Evolutionary conservation across 2,113 vertebrate species (phyloP).

Genomic region (Pygoscelis antarcticus): DNA sequence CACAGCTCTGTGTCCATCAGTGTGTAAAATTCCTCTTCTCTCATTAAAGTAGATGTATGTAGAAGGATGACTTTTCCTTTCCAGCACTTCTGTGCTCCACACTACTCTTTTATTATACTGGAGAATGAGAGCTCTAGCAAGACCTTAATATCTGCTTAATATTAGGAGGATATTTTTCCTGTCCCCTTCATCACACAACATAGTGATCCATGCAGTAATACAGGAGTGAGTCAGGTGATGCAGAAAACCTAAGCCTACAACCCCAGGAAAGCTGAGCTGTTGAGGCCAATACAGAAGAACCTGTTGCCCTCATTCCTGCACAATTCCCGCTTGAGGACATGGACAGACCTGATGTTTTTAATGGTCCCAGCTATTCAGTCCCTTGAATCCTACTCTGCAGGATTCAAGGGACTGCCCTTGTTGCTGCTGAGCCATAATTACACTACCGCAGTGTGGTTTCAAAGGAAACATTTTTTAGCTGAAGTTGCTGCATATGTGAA

Average conservation of each 20-base stretch:
- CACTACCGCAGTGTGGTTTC: rapidly evolving
- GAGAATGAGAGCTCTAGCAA: background rate
- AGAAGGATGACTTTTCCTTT: background rate
- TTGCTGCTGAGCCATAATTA: background rate
- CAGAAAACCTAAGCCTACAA: background rate
- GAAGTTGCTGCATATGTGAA: background rate
- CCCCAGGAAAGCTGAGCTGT: background rate
- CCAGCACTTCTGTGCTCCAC: background rate
- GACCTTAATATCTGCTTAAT: background rate
- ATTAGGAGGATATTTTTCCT: background rate
- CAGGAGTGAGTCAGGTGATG: background rate
- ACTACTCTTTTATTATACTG: background rate
- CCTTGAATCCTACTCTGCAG: background rate
- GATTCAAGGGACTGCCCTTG: background rate
- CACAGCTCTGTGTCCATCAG: background rate
- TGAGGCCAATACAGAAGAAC: background rate
- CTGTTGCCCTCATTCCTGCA: background rate
- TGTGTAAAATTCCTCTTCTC: background rate
- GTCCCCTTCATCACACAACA: background rate
- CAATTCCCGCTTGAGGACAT: background rate
- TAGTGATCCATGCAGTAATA: background rate
- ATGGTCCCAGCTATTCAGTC: background rate
- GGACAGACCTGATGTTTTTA: background rate
- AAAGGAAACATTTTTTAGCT: background rate
- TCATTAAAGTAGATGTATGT: background rate